A percentile compares a stretch with the other conserved stretches of the same genome.
Evolutionary conservation across 2,113 vertebrate species (phyloP).

Genomic region (Hiodon alosoides): DNA sequence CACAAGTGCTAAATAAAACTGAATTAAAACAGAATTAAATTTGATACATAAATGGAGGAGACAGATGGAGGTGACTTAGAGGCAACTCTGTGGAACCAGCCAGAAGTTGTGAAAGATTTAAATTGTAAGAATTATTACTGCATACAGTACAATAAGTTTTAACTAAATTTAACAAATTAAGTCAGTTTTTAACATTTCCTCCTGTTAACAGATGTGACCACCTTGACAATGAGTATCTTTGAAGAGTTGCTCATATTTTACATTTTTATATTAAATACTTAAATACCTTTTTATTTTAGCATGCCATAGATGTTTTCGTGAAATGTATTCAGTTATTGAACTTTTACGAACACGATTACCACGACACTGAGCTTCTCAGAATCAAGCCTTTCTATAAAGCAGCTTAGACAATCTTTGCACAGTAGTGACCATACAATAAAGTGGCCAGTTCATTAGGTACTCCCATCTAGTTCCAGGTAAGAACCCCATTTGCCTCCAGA

Average conservation of each 20-base stretch:
- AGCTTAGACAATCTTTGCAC: not conserved
- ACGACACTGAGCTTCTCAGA: conserved; percentile 24
- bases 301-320: conserved; percentile 46
- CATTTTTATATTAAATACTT: conserved; percentile 38
- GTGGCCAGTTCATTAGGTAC: not conserved
- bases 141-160: not conserved
- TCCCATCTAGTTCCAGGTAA: not conserved
- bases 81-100: no score
- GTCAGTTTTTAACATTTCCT: not conserved
- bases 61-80: no score
- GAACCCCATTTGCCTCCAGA: not conserved
- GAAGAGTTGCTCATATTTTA: conserved; percentile 34
- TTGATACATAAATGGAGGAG: no score
- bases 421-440: no score
- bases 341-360: conserved; percentile 41
- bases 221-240: conserved; percentile 57
- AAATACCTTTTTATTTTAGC: conserved; percentile 53
- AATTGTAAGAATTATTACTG: no score
- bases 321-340: conserved; percentile 47
- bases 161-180: not conserved
- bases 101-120: no score
- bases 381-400: conserved; percentile 7
- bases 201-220: conserved; percentile 27
- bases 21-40: no score
- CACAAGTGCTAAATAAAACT: no score